Percentiles rank a stretch among this genome's conserved stretches.
phyloP scores from a whole-genome alignment of 1,140 invertebrate genomes.

The Saccostrea glomerata region DNA sequence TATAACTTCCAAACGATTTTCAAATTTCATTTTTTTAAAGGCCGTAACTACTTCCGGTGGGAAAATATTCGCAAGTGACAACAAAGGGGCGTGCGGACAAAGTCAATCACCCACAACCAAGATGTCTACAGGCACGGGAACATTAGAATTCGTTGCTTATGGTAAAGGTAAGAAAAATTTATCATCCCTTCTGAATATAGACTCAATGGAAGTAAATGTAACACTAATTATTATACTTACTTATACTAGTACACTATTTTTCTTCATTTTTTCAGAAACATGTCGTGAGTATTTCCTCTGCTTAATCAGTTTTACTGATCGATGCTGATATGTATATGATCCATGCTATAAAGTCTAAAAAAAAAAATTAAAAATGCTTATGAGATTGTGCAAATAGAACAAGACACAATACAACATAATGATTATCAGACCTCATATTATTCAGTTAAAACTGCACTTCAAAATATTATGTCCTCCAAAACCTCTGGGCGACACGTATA shows the following conservation, averaged over 20 bases:
- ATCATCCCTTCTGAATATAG: background rate
- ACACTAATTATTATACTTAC: background rate
- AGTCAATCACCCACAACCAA: background rate
- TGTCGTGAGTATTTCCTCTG: background rate
- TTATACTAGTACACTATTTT: background rate
- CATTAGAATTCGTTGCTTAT: background rate
- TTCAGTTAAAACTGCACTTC: too few species aligned
- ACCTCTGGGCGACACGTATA: too few species aligned
- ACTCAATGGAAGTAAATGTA: background rate
- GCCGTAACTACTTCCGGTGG: background rate
- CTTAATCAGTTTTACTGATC: background rate
- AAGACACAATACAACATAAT: too few species aligned
- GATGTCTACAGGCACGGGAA: background rate
- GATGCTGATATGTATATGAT: background rate
- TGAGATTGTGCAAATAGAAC: too few species aligned
- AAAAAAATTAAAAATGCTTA: too few species aligned
- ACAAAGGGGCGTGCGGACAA: background rate
- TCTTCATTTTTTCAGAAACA: slow-evolving; percentile 11
- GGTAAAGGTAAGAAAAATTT: background rate
- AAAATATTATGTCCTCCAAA: too few species aligned
- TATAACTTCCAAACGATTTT: background rate
- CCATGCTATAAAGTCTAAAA: too few species aligned
- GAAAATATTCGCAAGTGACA: slow-evolving; percentile 14
- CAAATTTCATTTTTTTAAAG: background rate
- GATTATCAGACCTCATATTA: too few species aligned